Evolutionary conservation across 2,797 vertebrate genomes (phyloP).

Genomic region (Pseudomugil tenellus): DNA sequence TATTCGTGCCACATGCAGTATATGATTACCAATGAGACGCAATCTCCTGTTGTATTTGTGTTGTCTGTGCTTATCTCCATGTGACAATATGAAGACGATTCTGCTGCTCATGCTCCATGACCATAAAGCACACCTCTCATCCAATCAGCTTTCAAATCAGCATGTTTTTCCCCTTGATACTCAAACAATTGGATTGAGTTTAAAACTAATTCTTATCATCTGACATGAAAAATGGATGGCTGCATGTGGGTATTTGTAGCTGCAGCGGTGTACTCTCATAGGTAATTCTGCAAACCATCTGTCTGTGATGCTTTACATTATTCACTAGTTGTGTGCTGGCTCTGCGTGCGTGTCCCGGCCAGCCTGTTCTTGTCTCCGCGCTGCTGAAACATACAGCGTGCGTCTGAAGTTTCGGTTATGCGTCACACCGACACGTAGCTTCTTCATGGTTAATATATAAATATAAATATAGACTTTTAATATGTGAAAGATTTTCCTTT

Average conservation of each 20-base stretch:
- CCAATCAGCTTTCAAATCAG: conserved; percentile 47
- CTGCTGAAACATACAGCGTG: conserved; percentile 48
- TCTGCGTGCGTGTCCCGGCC: conserved; percentile 24
- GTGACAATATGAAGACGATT: conserved; percentile 46
- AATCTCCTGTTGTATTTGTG: conserved; percentile 47
- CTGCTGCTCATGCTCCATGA: conserved; percentile 50
- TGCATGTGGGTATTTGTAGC: conserved; percentile 46
- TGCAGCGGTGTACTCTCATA: conserved; percentile 46
- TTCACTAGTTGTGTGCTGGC: conserved; percentile 51
- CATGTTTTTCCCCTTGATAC: conserved; percentile 43
- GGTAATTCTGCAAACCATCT: conserved; percentile 62
- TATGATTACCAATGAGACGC: conserved; percentile 39
- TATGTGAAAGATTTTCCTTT: conserved; percentile 22
- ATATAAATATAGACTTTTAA: conserved; percentile 6
- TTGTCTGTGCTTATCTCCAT: conserved; percentile 43
- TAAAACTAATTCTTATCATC: conserved; percentile 45
- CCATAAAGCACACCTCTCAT: conserved; percentile 45
- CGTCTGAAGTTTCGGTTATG: conserved; percentile 36
- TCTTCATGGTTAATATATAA: conserved; percentile 20
- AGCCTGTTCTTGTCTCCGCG: conserved; percentile 37
- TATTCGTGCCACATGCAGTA: not conserved
- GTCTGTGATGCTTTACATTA: conserved; percentile 68
- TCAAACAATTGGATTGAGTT: conserved; percentile 43
- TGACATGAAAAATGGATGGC: conserved; percentile 35
- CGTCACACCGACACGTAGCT: conserved; percentile 21